A percentile compares a stretch with the other conserved stretches of the same genome.
Evolutionary conservation across 53 echinoderm and acorn worm genomes (phyloP).

Genomic region (Glandiceps talaboti): DNA sequence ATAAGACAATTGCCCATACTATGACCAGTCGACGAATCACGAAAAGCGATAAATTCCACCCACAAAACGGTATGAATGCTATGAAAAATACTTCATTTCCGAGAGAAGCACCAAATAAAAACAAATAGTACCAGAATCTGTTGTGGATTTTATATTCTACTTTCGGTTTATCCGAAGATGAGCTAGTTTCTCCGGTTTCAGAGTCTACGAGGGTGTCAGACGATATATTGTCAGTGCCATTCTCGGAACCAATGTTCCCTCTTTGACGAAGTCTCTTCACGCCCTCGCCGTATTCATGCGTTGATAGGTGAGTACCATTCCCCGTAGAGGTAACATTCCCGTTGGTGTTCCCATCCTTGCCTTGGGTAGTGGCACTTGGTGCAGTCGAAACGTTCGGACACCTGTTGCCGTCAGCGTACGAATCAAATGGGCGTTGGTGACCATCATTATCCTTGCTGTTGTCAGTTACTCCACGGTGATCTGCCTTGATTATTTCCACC

Average conservation of each 20-base stretch:
- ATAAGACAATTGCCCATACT: constrained; percentile 81
- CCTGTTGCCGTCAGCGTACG: neutral
- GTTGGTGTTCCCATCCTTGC: neutral
- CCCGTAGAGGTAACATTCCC: neutral
- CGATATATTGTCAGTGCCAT: no score
- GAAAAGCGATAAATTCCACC: constrained; percentile 50
- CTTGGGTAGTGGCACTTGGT: neutral
- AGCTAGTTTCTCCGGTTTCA: neutral
- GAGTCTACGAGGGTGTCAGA: neutral
- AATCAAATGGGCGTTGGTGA: neutral
- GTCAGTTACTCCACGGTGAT: neutral
- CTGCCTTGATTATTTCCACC: neutral
- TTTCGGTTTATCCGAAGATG: neutral
- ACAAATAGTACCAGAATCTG: constrained; percentile 67
- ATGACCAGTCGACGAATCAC: constrained; percentile 54
- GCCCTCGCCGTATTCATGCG: no score
- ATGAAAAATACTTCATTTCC: constrained; percentile 79
- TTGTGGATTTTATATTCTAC: constrained; percentile 25
- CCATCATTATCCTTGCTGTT: neutral
- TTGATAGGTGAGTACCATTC: neutral
- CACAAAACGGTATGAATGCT: constrained; percentile 53
- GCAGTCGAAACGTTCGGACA: neutral
- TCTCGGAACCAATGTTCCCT: neutral
- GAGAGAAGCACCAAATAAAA: constrained; percentile 55
- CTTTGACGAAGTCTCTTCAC: neutral